Conservation (phyloP, 2,888 invertebrate genomes). For the Dorcus hopei region DNA sequence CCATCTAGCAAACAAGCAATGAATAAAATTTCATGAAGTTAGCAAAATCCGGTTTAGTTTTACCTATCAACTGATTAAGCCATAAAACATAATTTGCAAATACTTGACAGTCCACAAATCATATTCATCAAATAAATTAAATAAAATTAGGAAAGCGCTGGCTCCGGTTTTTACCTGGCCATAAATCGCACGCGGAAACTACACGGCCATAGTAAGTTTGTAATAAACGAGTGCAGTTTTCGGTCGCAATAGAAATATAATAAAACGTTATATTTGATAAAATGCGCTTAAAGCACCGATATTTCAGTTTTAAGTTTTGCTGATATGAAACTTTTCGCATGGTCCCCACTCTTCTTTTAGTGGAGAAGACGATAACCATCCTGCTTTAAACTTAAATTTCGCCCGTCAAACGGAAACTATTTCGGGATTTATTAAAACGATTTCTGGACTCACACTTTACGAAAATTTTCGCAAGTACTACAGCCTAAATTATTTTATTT, state of each 20-base stretch:
- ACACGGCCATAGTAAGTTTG: conserved; percentile 15
- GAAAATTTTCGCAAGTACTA: too few species aligned
- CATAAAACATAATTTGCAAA: not conserved
- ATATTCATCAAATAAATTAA: not conserved
- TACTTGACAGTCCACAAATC: not conserved
- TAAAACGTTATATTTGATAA: conserved; percentile 41
- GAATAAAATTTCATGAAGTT: not conserved
- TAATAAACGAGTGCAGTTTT: conserved; percentile 33
- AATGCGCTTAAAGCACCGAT: conserved; percentile 39
- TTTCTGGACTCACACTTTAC: not conserved
- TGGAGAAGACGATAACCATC: conserved; percentile 30
- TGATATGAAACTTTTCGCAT: conserved; percentile 41
- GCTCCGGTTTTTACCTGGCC: conserved; percentile 3
- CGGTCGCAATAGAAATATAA: conserved; percentile 35
- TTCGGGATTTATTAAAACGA: not conserved
- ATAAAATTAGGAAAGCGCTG: conserved; percentile 11
- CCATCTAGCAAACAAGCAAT: too few species aligned
- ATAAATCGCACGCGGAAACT: conserved; percentile 18
- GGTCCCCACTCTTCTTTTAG: conserved; percentile 29
- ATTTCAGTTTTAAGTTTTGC: conserved; percentile 42
- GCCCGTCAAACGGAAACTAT: not conserved
- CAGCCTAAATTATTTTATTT: too few species aligned
- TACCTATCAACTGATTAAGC: not conserved
- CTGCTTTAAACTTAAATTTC: conserved; percentile 1
- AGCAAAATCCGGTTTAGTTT: not conserved